A percentile compares a stretch with the other conserved stretches of the same genome.
Conservation (phyloP, 1,140 invertebrate genomes). For the Diplogasteroides magnus region DNA sequence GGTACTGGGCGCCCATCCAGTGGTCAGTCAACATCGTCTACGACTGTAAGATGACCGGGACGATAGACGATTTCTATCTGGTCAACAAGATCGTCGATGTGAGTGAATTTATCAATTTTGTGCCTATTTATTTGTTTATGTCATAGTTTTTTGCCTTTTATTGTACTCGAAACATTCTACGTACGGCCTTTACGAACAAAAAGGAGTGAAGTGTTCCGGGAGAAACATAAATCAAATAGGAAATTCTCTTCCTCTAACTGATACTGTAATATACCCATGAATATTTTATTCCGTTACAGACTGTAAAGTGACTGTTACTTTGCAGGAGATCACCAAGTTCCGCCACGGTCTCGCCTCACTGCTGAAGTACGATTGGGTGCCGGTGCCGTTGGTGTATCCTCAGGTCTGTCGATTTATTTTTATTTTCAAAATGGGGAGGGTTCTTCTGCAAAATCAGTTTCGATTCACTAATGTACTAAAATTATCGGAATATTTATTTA, state of each 20-base stretch:
- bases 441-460: too few relatives aligned
- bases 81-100: slow-evolving; percentile 23
- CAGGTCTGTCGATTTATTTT: slow-evolving; percentile 62
- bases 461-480: too few relatives aligned
- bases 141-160: too few relatives aligned
- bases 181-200: too few relatives aligned
- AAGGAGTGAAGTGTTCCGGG: not conserved
- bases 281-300: not conserved
- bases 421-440: too few relatives aligned
- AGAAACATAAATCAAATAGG: not conserved
- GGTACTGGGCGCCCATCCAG: slow-evolving; percentile 27
- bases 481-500: too few relatives aligned
- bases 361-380: slow-evolving; percentile 59
- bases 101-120: not conserved
- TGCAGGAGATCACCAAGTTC: slow-evolving; percentile 20
- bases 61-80: slow-evolving; percentile 17
- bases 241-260: not conserved
- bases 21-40: slow-evolving; percentile 27
- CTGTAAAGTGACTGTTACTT: not conserved
- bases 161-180: too few relatives aligned
- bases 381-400: slow-evolving; percentile 62
- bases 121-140: not conserved
- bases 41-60: slow-evolving; percentile 21
- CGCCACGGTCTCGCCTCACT: slow-evolving; percentile 19
- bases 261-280: not conserved